A percentile compares a stretch with the other conserved stretches of the same genome.
These are phyloP conservation scores for Epizoanthus rinbou DNA, from an alignment of 92 coral and sea anemone species.

Conservation along the genomic window DNA sequence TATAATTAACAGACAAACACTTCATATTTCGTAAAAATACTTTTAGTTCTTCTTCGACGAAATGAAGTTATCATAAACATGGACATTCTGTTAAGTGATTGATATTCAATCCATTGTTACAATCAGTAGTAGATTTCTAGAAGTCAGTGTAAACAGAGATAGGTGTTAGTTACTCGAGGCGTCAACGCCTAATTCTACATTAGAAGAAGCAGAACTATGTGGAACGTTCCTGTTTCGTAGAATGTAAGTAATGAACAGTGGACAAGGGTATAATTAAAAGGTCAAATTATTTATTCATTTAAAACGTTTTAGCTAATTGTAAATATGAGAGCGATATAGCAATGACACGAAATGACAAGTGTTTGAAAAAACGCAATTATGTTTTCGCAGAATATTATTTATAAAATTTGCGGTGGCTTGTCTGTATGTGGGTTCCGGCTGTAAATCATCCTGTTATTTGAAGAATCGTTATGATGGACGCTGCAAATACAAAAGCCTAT, in stretches of 20 bases:
- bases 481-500: background rate
- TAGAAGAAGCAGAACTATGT: background rate
- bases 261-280: background rate
- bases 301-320: constrained; percentile 14
- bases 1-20: constrained; percentile 4
- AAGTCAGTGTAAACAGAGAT: too few relatives aligned
- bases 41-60: background rate
- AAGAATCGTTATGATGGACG: background rate
- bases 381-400: background rate
- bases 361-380: background rate
- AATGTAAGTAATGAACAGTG: background rate
- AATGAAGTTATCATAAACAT: background rate
- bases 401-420: background rate
- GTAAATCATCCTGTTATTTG: background rate
- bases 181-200: background rate
- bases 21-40: background rate
- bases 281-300: background rate
- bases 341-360: background rate
- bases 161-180: background rate
- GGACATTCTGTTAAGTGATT: background rate
- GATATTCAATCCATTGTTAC: background rate
- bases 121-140: too few relatives aligned
- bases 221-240: background rate
- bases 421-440: background rate
- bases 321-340: constrained; percentile 11